phyloP scores from a whole-genome alignment of 2,888 invertebrate genomes.

The Neoascia interrupta region DNA sequence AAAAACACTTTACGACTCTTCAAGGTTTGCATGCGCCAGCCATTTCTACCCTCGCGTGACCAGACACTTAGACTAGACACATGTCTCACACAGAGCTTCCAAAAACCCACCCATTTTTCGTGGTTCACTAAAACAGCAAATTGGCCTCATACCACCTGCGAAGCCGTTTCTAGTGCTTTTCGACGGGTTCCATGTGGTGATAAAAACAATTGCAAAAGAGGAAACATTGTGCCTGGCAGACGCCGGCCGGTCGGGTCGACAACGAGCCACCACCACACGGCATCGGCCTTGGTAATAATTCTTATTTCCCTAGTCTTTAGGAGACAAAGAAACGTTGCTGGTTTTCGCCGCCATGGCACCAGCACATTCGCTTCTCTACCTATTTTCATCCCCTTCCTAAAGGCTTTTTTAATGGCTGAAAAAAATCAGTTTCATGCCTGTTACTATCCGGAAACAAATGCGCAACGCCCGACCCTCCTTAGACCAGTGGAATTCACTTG shows the following conservation, averaged over 20 bases:
- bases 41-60: conserved; percentile 61
- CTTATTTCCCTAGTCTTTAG: conserved; percentile 38
- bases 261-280: neutral
- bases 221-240: conserved; percentile 21
- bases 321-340: conserved; percentile 25
- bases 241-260: conserved; percentile 24
- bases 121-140: conserved; percentile 9
- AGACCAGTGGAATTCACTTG: conserved; percentile 16
- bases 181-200: conserved; percentile 48
- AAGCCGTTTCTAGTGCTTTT: conserved; percentile 7
- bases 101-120: conserved; percentile 15
- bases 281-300: conserved; percentile 49
- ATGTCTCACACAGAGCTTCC: conserved; percentile 37
- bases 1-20: too few species aligned
- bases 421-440: conserved; percentile 38
- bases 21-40: neutral
- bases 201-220: conserved; percentile 30
- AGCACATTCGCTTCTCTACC: conserved; percentile 20
- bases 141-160: neutral
- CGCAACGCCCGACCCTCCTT: neutral
- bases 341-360: conserved; percentile 63
- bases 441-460: conserved; percentile 1
- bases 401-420: conserved; percentile 16
- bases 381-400: neutral
- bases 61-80: conserved; percentile 64